Evolutionary conservation across 2,888 invertebrate species (phyloP), one percentile per base, ranked within the genome.

Genomic region (Drosophila anomalata): DNA sequence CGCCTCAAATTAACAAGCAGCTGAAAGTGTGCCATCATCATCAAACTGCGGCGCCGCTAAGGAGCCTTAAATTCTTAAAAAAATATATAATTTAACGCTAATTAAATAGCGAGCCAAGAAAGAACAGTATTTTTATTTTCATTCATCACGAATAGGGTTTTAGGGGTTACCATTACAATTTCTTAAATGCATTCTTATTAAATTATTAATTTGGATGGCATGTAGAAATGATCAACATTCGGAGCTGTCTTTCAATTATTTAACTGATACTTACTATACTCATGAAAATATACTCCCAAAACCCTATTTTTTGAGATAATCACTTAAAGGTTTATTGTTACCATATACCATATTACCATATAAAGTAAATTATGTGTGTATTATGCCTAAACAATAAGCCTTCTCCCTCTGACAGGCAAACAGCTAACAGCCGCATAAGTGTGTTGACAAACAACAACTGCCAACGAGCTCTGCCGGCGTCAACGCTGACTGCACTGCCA

Each of bases 381-480:
- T 44, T 44, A 44, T 31, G 39, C 17, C 56, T 22, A n/a, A 36
- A 41, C 53, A 57, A 57, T 31, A 51, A 36, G 54, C 29, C 62
- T 42, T 5, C 51, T 46, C 56, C 52, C 36, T 46, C 51, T 42
- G 65, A 31, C 62, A 56, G 48, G 75, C 69, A 74, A 81, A 84
- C 61, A 75, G 76, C 60, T 81, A 79, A 81, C 75, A 77, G 81
- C 75, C 66, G 61, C 53, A 46, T 71, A 73, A 80, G 67, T 78
- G 78, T 76, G 75, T 84, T 81, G 84, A 81, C 78, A 81, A 75
- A 73, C 76, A 80, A 71, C 73, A 73, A 69, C 59, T 26, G 73
- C 53, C 67, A 62, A 52, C 47, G 51, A 54, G 70, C 72, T 46
- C 67, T 75, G 75, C 61, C 48, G 58, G 54, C 67, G 51, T 42